Conservation (phyloP, 2,797 vertebrate species). For the Squalus acanthias region DNA sequence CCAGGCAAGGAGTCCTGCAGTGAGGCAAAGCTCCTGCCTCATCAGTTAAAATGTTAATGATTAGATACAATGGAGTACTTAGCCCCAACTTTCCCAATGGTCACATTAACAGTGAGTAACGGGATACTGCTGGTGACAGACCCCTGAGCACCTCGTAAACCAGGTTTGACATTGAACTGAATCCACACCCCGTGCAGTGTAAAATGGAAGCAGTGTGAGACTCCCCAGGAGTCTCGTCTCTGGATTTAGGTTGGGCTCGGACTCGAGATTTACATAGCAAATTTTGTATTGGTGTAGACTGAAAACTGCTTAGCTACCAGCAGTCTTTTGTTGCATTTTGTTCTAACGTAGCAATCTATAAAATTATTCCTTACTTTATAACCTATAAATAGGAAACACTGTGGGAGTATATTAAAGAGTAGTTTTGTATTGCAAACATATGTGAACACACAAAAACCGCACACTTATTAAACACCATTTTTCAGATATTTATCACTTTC, state of each 20-base stretch:
- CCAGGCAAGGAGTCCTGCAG: background rate
- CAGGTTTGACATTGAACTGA: background rate
- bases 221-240: background rate
- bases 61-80: background rate
- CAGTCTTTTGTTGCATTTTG: background rate
- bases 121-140: background rate
- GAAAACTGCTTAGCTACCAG: background rate
- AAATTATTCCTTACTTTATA: conserved; percentile 8
- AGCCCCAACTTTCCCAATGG: background rate
- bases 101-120: background rate
- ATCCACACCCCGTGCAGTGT: background rate
- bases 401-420: background rate
- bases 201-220: background rate
- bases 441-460: background rate
- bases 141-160: background rate
- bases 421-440: background rate
- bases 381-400: background rate
- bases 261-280: background rate
- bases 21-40: too few relatives aligned
- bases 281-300: background rate
- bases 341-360: background rate
- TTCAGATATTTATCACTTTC: background rate
- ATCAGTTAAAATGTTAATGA: background rate
- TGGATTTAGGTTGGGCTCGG: background rate
- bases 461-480: background rate